A percentile compares a stretch with the other conserved stretches of the same genome.
Conservation (phyloP, 2,888 invertebrate genomes). For the Ptilodon capucinus region DNA sequence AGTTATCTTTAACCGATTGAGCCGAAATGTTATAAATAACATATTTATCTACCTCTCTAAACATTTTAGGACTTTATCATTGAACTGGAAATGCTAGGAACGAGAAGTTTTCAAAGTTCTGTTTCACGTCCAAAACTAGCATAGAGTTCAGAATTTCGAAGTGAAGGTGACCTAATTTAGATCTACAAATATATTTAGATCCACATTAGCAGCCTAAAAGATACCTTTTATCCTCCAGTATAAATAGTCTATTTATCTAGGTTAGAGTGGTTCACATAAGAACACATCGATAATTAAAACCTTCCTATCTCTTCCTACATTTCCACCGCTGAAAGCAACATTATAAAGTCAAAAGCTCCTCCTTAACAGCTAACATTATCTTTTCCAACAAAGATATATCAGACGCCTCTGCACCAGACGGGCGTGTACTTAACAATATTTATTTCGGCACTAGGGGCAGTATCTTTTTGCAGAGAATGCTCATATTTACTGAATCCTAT, state of each 20-base stretch:
- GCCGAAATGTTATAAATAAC: no score
- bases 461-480: constrained; percentile 59
- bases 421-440: constrained; percentile 60
- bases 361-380: constrained; percentile 31
- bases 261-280: no score
- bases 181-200: no score
- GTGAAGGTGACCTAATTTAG: background rate
- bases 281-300: no score
- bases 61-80: background rate
- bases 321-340: background rate
- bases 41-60: background rate
- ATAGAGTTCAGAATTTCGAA: background rate
- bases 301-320: background rate
- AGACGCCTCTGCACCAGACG: constrained; percentile 35
- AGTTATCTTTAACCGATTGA: no score
- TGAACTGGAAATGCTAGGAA: background rate
- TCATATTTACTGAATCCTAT: constrained; percentile 68
- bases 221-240: background rate
- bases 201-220: no score
- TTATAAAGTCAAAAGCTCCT: constrained; percentile 12
- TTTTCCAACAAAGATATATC: constrained; percentile 26
- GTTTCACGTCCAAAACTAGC: background rate
- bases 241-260: background rate
- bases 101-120: background rate
- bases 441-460: constrained; percentile 61